Conservation (phyloP, 2,888 invertebrate species). For the Choreutis nemorana region DNA sequence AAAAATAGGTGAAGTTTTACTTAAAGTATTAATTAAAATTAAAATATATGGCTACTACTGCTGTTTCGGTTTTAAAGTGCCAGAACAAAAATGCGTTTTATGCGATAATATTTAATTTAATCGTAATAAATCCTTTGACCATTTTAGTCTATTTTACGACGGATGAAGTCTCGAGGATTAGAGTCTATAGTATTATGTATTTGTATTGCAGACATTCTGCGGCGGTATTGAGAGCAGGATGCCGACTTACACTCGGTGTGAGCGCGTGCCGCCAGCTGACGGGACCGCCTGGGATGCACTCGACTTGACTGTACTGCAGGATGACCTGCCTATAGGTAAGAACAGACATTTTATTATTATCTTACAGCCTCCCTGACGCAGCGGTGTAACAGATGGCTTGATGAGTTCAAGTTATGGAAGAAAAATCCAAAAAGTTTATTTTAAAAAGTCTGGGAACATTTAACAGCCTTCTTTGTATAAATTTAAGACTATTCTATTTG, state of each 20-base stretch:
- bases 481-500: no score
- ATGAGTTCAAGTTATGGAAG: no score
- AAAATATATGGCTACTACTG: no score
- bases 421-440: no score
- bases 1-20: no score
- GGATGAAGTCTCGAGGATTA: background rate
- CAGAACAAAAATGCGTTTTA: background rate
- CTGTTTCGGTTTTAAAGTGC: background rate
- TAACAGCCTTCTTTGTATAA: no score
- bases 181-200: background rate
- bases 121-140: background rate
- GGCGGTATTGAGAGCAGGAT: slow-evolving; percentile 16
- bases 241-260: slow-evolving; percentile 47
- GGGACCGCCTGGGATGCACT: slow-evolving; percentile 30
- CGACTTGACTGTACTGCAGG: slow-evolving; percentile 33
- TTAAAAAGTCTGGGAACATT: no score
- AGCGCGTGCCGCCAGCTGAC: slow-evolving; percentile 42
- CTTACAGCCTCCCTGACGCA: background rate
- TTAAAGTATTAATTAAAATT: no score
- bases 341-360: no score
- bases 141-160: background rate
- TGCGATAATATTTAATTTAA: background rate
- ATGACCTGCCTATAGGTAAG: slow-evolving; percentile 47
- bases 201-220: slow-evolving; percentile 19
- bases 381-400: no score